These are phyloP conservation scores for Nyctibius grandis DNA, from an alignment of 2,797 vertebrate genomes.

Conservation along the genomic window DNA sequence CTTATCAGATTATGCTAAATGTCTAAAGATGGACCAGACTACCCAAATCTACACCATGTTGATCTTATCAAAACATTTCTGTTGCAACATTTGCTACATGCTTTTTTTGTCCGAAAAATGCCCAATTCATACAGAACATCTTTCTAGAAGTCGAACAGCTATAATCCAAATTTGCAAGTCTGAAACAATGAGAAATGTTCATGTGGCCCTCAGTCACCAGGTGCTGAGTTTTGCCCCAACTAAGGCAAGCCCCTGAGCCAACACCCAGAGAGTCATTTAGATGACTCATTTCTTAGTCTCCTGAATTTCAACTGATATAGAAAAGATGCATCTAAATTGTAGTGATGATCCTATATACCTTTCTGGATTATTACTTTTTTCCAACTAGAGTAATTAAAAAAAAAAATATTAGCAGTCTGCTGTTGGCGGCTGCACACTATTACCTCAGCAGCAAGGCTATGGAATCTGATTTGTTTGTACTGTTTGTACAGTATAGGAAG, in stretches of 20 bases:
- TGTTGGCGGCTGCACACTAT: conserved; percentile 11
- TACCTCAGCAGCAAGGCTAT: not conserved
- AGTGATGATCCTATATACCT: not conserved
- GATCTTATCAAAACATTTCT: not conserved
- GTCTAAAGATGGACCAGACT: not conserved
- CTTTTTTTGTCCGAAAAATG: not conserved
- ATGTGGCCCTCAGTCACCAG: not conserved
- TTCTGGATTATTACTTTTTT: not conserved
- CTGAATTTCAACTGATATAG: not conserved
- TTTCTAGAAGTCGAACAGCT: not conserved
- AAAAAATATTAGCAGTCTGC: not conserved
- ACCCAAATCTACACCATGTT: not conserved
- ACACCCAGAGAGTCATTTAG: not conserved
- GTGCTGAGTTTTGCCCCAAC: not conserved
- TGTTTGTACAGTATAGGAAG: not conserved
- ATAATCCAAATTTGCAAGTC: not conserved
- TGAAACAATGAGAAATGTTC: not conserved
- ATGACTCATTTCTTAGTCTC: not conserved
- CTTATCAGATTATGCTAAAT: not conserved
- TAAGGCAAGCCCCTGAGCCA: not conserved
- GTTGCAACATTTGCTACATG: not conserved
- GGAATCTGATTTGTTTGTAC: conserved; percentile 27
- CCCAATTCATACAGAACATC: not conserved
- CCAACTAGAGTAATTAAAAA: not conserved
- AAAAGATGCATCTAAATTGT: not conserved